These are phyloP conservation scores for Noctua pronuba DNA, from an alignment of 2,888 invertebrate genomes.

Conservation along the genomic window DNA sequence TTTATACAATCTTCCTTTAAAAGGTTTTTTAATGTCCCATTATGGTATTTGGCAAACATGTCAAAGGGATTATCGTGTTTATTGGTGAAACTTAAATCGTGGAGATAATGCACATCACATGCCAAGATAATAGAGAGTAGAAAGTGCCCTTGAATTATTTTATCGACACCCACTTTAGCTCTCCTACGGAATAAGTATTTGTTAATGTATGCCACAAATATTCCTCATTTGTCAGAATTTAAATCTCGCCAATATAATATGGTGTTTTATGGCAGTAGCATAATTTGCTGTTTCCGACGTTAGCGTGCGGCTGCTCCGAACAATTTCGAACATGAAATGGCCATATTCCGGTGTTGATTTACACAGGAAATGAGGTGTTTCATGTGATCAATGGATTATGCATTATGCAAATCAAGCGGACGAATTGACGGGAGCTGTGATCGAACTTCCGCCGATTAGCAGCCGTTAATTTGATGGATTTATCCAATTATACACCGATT, in stretches of 20 bases:
- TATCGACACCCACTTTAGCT: slow-evolving; percentile 35
- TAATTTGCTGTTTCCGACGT: slow-evolving; percentile 78
- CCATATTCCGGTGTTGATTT: slow-evolving; percentile 75
- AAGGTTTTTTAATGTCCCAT: slow-evolving; percentile 34
- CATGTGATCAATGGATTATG: slow-evolving; percentile 74
- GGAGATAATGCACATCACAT: slow-evolving; percentile 41
- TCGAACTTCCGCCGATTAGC: slow-evolving; percentile 77
- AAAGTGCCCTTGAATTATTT: slow-evolving; percentile 51
- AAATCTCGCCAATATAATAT: slow-evolving; percentile 50
- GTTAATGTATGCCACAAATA: slow-evolving; percentile 39
- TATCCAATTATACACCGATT: slow-evolving; percentile 59
- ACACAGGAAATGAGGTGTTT: slow-evolving; percentile 77
- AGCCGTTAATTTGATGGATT: slow-evolving; percentile 63
- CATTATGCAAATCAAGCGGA: slow-evolving; percentile 63
- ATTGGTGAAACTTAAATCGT: slow-evolving; percentile 36
- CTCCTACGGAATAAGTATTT: slow-evolving; percentile 11
- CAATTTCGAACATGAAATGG: slow-evolving; percentile 76
- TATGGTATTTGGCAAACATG: slow-evolving; percentile 33
- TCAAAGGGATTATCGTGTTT: slow-evolving; percentile 44
- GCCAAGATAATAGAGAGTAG: slow-evolving; percentile 45
- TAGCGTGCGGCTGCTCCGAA: slow-evolving; percentile 75
- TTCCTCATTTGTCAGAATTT: slow-evolving; percentile 53
- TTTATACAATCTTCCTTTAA: slow-evolving; percentile 14
- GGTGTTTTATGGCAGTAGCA: slow-evolving; percentile 60
- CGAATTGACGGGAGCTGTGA: slow-evolving; percentile 68